Conservation (phyloP, 2,888 invertebrate species). For the Metopia argyrocephala region DNA sequence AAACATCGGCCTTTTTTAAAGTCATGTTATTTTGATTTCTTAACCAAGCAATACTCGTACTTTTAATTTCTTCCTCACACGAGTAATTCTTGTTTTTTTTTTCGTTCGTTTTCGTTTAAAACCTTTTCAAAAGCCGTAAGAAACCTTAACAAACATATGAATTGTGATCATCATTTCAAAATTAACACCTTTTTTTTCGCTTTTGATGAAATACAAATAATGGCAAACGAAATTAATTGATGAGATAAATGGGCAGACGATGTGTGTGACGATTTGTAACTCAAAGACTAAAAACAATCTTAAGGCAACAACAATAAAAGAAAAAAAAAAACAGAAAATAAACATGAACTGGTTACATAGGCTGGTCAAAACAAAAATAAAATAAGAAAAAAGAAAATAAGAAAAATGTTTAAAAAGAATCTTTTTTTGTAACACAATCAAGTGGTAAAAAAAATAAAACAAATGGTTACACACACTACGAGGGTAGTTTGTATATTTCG, state of each 20-base stretch:
- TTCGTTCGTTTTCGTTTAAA: not conserved
- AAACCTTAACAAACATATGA: not conserved
- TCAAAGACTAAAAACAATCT: conserved; percentile 29
- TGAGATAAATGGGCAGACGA: conserved; percentile 14
- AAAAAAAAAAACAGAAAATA: conserved; percentile 39
- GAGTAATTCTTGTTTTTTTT: not conserved
- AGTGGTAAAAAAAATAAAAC: no score
- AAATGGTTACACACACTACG: no score
- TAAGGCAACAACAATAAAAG: conserved; percentile 25
- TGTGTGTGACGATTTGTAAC: conserved; percentile 19
- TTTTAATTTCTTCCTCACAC: not conserved
- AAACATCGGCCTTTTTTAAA: not conserved
- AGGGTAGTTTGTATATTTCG: no score
- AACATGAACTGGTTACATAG: not conserved
- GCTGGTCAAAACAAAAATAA: not conserved
- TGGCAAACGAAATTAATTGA: conserved; percentile 52
- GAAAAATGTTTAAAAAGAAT: no score
- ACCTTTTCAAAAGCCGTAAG: not conserved
- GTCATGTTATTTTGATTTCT: not conserved
- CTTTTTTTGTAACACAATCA: no score
- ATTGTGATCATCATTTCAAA: conserved; percentile 22
- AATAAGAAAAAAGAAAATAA: no score
- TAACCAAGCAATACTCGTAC: not conserved
- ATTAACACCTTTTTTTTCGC: conserved; percentile 61
- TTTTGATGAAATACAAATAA: not conserved